phyloP scores from a whole-genome alignment of 2,888 invertebrate species.

The Drosophila testacea region DNA sequence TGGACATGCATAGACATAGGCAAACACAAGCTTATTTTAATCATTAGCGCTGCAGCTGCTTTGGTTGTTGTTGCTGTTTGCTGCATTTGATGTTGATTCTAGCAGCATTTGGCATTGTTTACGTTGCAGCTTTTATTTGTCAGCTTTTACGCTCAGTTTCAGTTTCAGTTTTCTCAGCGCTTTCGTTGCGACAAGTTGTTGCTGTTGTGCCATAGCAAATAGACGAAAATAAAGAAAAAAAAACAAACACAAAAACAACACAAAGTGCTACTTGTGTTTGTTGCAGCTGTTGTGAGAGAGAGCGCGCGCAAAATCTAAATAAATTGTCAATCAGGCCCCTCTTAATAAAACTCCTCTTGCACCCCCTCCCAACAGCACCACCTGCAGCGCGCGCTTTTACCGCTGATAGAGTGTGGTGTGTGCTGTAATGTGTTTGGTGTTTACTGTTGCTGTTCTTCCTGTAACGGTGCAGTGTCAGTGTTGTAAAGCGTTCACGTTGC shows the following conservation, averaged over 20 bases:
- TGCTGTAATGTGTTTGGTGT: conserved; percentile 26
- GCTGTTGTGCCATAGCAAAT: conserved; percentile 46
- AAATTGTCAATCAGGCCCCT: not conserved
- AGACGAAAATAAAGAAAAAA: conserved; percentile 6
- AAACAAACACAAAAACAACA: conserved; percentile 6
- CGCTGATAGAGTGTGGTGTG: conserved; percentile 4
- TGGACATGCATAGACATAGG: conserved; percentile 1
- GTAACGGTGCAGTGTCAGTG: conserved; percentile 43
- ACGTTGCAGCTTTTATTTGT: conserved; percentile 75
- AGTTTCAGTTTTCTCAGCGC: conserved; percentile 83
- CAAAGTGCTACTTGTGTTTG: conserved; percentile 14
- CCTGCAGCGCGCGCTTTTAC: conserved; percentile 17
- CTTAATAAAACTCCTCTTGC: not conserved
- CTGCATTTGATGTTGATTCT: conserved; percentile 64
- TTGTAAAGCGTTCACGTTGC: conserved; percentile 41
- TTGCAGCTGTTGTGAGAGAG: conserved; percentile 16
- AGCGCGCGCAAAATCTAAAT: conserved; percentile 47
- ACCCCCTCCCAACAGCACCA: not conserved
- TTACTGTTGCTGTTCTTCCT: conserved; percentile 33
- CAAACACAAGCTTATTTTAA: conserved; percentile 60
- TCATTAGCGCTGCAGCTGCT: conserved; percentile 61
- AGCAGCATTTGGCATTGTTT: conserved; percentile 61
- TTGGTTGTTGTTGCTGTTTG: conserved; percentile 23
- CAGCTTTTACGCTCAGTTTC: conserved; percentile 77
- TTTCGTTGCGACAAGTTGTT: conserved; percentile 83